These are phyloP conservation scores for Rostratula benghalensis DNA, from an alignment of 2,113 vertebrate species.

Conservation along the genomic window DNA sequence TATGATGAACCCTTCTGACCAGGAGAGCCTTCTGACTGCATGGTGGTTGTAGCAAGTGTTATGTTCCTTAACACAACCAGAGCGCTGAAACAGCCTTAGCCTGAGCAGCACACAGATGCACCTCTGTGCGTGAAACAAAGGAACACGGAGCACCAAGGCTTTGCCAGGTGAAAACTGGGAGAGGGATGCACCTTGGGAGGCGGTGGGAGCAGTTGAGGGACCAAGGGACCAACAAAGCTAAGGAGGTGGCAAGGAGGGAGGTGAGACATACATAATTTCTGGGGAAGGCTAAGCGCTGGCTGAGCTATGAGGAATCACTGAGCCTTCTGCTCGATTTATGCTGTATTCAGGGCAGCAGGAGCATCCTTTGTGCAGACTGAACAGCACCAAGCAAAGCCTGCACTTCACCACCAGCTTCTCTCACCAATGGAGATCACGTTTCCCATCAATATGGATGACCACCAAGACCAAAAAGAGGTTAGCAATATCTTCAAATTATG, in stretches of 20 bases:
- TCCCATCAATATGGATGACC: background rate
- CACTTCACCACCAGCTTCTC: background rate
- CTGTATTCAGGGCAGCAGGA: background rate
- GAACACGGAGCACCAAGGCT: background rate
- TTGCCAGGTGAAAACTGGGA: background rate
- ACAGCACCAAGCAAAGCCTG: background rate
- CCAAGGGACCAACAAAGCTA: background rate
- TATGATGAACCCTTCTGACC: background rate
- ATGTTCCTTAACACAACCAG: background rate
- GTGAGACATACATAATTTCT: background rate
- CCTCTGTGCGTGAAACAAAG: background rate
- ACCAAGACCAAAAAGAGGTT: background rate
- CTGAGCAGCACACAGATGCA: background rate
- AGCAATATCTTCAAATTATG: background rate
- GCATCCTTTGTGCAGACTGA: background rate
- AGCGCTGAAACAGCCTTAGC: background rate
- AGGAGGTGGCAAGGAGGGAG: background rate
- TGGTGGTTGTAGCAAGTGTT: accelerated
- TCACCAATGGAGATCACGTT: background rate
- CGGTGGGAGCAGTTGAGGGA: background rate
- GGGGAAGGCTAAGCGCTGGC: background rate
- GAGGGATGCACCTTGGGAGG: background rate
- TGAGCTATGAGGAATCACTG: accelerated
- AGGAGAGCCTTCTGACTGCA: background rate
- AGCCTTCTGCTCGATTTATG: background rate